Conservation (phyloP, 1,140 invertebrate genomes). For the Drepana arcuata region DNA sequence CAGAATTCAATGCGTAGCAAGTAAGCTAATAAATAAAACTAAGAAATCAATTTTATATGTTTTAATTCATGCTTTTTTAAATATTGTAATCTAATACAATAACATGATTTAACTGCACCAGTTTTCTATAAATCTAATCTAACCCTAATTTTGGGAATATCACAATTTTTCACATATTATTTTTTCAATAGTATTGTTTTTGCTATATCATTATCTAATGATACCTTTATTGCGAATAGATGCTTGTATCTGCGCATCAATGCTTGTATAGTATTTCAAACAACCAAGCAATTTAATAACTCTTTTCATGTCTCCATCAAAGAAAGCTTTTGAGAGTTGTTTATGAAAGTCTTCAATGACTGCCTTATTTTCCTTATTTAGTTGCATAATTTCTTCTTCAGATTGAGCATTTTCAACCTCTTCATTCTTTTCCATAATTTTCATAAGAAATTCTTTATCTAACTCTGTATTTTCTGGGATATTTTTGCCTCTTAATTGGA, state of each 20-base stretch:
- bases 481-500: constrained; percentile 77
- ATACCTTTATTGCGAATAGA: constrained; percentile 78
- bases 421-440: constrained; percentile 93
- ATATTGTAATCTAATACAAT: too few relatives aligned
- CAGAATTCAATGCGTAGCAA: too few relatives aligned
- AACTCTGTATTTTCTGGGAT: constrained; percentile 81
- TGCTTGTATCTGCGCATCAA: constrained; percentile 83
- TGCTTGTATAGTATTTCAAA: constrained; percentile 89
- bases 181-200: not conserved
- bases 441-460: constrained; percentile 84
- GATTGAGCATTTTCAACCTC: constrained; percentile 78
- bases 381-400: constrained; percentile 74
- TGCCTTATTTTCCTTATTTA: constrained; percentile 75
- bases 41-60: too few relatives aligned
- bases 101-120: too few relatives aligned
- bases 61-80: too few relatives aligned
- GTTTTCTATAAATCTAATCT: too few relatives aligned
- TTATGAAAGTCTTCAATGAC: constrained; percentile 71
- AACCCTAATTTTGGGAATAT: too few relatives aligned
- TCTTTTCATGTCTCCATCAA: constrained; percentile 72
- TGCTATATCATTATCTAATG: constrained; percentile 64
- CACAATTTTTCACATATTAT: not conserved
- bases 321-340: constrained; percentile 76
- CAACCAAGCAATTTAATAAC: constrained; percentile 77
- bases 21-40: too few relatives aligned